Evolutionary conservation across 2,888 invertebrate genomes (phyloP), one percentile per base, ranked within the genome.

Genomic region (Hofmannophila pseudospretella): DNA sequence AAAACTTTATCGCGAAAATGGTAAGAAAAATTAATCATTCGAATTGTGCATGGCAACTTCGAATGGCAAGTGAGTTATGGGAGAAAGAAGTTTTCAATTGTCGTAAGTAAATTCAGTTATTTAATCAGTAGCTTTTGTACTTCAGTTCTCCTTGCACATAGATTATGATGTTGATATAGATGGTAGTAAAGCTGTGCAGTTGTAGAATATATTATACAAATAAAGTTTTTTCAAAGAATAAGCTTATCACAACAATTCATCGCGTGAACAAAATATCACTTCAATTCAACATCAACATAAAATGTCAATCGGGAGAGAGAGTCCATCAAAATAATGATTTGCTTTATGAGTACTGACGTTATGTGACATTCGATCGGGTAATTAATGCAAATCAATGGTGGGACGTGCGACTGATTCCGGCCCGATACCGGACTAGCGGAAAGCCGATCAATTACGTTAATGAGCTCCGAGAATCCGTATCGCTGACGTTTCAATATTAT

Each of bases 401-500:
- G 75, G 65, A 74, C 76, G 79, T 81, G 74, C 39, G 37, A 39
- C 39, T 43, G 41, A 45, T 44, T 42, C 74, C 63, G 67, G 66
- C 63, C 71, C 70, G 34, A 37, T 36, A 74, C 74, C 63, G 67
- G 67, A 64, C 73, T 71, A 71, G 69, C 67, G 72, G 77, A 72
- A 77, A 81, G 78, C 82, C 73, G 82, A 84, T 85, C 81, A 85
- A 84, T 85, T 85, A 84, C 72, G 76, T 66, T 82, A 82, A 86
- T 85, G 80, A 85, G 81, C 76, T 73, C 55, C 62, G 67, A 67
- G 76, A 67, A 72, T 70, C 72, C 70, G 71, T 78, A 79, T 77
- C 68, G 75, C 76, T 77, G 80, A 78, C 75, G 74, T 75, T 76
- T 71, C 70, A 67, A 72, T 72, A 75, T 77, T 76, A 82, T 79